Evolutionary conservation across 2,797 vertebrate species (phyloP).

Genomic region (Australoheros facetus): DNA sequence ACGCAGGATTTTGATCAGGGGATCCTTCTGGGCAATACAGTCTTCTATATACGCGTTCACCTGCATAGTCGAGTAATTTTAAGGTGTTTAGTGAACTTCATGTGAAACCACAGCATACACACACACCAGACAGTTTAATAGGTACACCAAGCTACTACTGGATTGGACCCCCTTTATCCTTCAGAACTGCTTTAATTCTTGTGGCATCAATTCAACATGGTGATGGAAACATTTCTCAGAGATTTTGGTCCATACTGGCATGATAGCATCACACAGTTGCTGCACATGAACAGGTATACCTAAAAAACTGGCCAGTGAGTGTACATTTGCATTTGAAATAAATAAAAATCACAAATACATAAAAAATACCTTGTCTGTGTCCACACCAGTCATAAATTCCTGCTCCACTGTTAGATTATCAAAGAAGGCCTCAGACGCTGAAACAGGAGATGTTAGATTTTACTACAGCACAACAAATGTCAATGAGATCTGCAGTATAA

Average conservation of each 20-base stretch:
- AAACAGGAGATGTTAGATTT: slow-evolving; percentile 41
- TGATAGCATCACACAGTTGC: background rate
- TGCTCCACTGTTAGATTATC: slow-evolving; percentile 98
- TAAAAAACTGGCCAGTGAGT: too few relatives aligned
- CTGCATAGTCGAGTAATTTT: slow-evolving; percentile 66
- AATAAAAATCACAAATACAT: too few relatives aligned
- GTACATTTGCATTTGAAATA: too few relatives aligned
- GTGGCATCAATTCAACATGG: background rate
- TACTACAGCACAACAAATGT: background rate
- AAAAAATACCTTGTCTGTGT: slow-evolving; percentile 92
- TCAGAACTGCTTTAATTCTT: background rate
- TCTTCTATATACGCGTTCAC: slow-evolving; percentile 95
- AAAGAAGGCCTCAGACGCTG: slow-evolving; percentile 97
- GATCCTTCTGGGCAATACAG: slow-evolving; percentile 93
- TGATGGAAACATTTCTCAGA: background rate
- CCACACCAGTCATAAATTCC: slow-evolving; percentile 98
- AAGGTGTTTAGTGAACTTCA: background rate
- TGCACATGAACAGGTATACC: background rate
- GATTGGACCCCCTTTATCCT: background rate
- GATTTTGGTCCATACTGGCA: background rate
- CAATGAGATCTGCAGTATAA: background rate
- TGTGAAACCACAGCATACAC: background rate
- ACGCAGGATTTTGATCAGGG: slow-evolving; percentile 92
- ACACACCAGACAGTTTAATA: too few relatives aligned
- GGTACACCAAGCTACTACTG: background rate